These are phyloP conservation scores for Leptinotarsa texana DNA, from an alignment of 1,140 invertebrate genomes.

Conservation along the genomic window DNA sequence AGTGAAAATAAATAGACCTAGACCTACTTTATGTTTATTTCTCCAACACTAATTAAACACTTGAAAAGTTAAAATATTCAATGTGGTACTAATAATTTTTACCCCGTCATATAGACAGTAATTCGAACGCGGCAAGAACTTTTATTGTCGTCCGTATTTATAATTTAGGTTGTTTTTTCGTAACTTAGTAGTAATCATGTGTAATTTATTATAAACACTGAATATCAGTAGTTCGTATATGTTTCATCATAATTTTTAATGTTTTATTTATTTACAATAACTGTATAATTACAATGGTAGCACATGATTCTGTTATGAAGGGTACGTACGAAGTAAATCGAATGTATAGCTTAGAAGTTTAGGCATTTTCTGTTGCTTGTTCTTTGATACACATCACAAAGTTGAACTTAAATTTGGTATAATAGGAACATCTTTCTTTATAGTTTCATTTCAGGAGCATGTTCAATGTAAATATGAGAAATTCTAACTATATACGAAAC, in stretches of 20 bases:
- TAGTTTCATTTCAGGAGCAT: too few species aligned
- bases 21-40: too few species aligned
- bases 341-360: too few species aligned
- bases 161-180: neutral
- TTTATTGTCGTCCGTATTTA: slow-evolving; percentile 15
- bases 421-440: too few species aligned
- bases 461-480: too few species aligned
- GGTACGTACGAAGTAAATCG: too few species aligned
- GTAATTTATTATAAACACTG: slow-evolving; percentile 13
- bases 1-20: neutral
- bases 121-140: neutral
- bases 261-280: neutral
- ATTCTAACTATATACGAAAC: too few species aligned
- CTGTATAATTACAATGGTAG: neutral
- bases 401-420: too few species aligned
- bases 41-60: neutral
- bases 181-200: neutral
- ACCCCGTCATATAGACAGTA: neutral
- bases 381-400: too few species aligned
- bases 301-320: too few species aligned
- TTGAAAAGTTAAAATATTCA: neutral
- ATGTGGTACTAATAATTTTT: neutral
- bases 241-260: neutral
- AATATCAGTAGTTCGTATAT: slow-evolving; percentile 8
- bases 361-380: too few species aligned